phyloP scores from a whole-genome alignment of 2,113 vertebrate species.

The Trogon surrucura region DNA sequence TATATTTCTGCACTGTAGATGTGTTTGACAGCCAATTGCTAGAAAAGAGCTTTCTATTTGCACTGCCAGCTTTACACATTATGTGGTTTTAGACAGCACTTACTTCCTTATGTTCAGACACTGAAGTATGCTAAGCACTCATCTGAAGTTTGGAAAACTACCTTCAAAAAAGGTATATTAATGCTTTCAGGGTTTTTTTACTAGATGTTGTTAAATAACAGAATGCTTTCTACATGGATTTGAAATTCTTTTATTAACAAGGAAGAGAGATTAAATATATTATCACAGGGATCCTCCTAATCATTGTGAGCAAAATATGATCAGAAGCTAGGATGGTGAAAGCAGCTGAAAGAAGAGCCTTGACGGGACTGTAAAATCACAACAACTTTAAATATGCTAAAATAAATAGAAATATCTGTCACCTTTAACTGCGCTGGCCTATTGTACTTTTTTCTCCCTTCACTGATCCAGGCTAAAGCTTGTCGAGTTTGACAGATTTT shows the following conservation, averaged over 20 bases:
- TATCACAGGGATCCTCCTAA: background rate
- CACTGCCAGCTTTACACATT: slow-evolving; percentile 48
- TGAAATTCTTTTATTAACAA: background rate
- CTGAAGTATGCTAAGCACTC: background rate
- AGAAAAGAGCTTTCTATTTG: slow-evolving; percentile 48
- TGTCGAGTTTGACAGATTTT: slow-evolving; percentile 39
- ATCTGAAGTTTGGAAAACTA: slow-evolving; percentile 28
- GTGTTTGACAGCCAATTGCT: slow-evolving; percentile 57
- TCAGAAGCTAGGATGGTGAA: background rate
- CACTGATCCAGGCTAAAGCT: background rate
- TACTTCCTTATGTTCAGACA: slow-evolving; percentile 30
- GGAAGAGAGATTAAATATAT: background rate
- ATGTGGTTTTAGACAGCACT: slow-evolving; percentile 27
- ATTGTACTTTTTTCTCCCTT: background rate
- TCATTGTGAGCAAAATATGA: background rate
- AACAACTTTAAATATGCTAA: background rate
- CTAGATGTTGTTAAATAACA: background rate
- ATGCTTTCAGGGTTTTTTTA: background rate
- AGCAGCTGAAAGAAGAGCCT: background rate
- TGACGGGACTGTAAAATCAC: background rate
- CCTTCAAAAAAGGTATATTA: background rate
- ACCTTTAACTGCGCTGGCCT: background rate
- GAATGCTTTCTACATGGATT: background rate
- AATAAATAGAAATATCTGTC: slow-evolving; percentile 21
- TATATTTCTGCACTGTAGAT: slow-evolving; percentile 53